Evolutionary conservation across 2,797 vertebrate species (phyloP).

Genomic region (Triplophysa yarkandensis): DNA sequence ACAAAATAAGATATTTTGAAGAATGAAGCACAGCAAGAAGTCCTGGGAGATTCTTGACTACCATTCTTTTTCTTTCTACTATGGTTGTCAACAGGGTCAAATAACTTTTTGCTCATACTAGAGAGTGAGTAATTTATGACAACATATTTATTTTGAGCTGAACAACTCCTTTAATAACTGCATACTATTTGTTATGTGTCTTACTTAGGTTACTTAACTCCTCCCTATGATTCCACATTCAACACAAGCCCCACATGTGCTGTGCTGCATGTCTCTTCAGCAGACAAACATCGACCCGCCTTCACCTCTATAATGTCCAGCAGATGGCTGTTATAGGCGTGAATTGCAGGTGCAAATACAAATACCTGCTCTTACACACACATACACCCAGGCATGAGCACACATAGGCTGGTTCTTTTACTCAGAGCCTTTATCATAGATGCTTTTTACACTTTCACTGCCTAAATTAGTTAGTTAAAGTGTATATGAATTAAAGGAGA

Average conservation of each 20-base stretch:
- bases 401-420: not conserved
- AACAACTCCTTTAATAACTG: no score
- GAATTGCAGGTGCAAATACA: constrained; percentile 66
- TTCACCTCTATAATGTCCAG: constrained; percentile 48
- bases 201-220: constrained; percentile 15
- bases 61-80: no score
- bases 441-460: not conserved
- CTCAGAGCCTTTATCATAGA: not conserved
- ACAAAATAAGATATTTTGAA: no score
- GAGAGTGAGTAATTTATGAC: no score
- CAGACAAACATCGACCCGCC: constrained; percentile 40
- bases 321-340: constrained; percentile 65
- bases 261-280: constrained; percentile 9
- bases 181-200: constrained; percentile 19
- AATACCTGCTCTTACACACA: constrained; percentile 37
- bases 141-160: no score
- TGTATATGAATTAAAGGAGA: not conserved
- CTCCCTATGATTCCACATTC: not conserved
- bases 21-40: no score
- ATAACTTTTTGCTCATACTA: no score
- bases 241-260: not conserved
- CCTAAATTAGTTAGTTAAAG: not conserved
- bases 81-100: no score
- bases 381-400: not conserved
- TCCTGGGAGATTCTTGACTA: no score